Percentiles rank a stretch among this genome's conserved stretches.
phyloP scores from a whole-genome alignment of 2,888 invertebrate genomes.

The Lasioglossum figueresi region DNA sequence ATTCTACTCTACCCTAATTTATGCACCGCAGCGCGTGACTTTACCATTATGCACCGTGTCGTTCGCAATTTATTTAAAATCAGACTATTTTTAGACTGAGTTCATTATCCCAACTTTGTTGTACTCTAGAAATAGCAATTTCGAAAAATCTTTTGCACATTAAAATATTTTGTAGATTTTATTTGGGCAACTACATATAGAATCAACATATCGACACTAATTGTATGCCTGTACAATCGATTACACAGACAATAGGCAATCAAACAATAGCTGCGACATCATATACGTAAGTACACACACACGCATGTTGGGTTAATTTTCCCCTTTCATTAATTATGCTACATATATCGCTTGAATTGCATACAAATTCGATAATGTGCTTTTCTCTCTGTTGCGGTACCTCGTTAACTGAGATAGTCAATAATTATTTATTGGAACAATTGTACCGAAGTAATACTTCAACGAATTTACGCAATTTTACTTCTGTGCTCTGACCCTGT shows the following conservation, averaged over 20 bases:
- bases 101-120: constrained; percentile 35
- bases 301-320: background rate
- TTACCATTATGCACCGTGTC: constrained; percentile 49
- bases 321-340: background rate
- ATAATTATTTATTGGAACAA: background rate
- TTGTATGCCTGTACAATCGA: background rate
- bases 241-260: background rate
- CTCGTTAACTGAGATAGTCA: background rate
- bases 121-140: constrained; percentile 18
- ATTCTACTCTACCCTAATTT: constrained; percentile 39
- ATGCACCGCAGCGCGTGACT: constrained; percentile 55
- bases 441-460: background rate
- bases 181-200: background rate
- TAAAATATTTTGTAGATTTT: background rate
- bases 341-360: background rate
- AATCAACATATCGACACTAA: background rate
- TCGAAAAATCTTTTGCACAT: background rate
- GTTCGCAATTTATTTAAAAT: constrained; percentile 32
- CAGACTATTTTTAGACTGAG: constrained; percentile 31
- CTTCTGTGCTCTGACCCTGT: background rate
- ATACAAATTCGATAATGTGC: background rate
- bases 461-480: background rate
- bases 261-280: background rate
- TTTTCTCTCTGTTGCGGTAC: background rate
- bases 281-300: background rate